phyloP scores from a whole-genome alignment of 2,888 invertebrate species.

The Synergus japonicus region DNA sequence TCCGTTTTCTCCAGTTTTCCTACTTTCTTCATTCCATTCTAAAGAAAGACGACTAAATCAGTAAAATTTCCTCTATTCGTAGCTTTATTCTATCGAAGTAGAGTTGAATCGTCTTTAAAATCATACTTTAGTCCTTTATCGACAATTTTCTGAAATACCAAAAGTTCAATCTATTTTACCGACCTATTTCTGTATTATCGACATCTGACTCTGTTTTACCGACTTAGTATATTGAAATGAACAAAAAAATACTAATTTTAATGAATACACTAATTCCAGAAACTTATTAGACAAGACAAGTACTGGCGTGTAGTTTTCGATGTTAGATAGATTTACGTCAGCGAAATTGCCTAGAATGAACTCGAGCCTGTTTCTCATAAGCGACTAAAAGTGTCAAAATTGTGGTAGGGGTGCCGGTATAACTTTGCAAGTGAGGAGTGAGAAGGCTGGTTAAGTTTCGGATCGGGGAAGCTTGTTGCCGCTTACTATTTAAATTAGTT shows the following conservation, averaged over 20 bases:
- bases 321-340: constrained; percentile 19
- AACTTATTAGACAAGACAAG: neutral
- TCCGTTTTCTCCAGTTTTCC: neutral
- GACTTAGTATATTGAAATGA: neutral
- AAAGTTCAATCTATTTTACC: too few species aligned
- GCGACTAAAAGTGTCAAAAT: constrained; percentile 46
- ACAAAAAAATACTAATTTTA: too few species aligned
- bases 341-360: constrained; percentile 41
- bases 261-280: neutral
- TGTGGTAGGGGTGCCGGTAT: constrained; percentile 35
- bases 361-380: constrained; percentile 42
- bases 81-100: neutral
- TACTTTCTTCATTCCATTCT: neutral
- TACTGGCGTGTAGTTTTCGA: neutral
- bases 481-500: constrained; percentile 56
- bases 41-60: too few species aligned
- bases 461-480: constrained; percentile 46
- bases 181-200: neutral
- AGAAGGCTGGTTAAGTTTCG: constrained; percentile 48
- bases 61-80: neutral
- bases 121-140: neutral
- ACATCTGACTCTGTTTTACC: neutral
- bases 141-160: neutral
- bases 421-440: constrained; percentile 46
- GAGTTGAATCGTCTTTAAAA: neutral